Evolutionary conservation across 1,140 invertebrate genomes (phyloP).

Genomic region (Bombyx mori): DNA sequence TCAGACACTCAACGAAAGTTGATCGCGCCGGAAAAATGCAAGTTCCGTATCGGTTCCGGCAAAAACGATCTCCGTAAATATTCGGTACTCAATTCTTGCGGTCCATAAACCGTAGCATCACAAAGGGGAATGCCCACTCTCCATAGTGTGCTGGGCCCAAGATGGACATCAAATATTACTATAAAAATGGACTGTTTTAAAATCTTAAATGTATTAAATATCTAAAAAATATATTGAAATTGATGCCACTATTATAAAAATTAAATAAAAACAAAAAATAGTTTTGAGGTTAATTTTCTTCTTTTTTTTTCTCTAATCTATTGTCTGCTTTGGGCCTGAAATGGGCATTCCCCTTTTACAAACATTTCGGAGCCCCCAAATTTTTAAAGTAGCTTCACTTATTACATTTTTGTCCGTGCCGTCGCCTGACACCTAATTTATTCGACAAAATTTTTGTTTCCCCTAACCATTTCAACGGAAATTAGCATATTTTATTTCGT

Average conservation of each 20-base stretch:
- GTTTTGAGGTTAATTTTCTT: too few relatives aligned
- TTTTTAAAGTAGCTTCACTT: slow-evolving; percentile 16
- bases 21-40: slow-evolving; percentile 50
- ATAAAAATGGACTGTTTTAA: too few relatives aligned
- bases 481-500: slow-evolving; percentile 35
- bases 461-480: slow-evolving; percentile 22
- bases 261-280: too few relatives aligned
- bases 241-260: too few relatives aligned
- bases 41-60: slow-evolving; percentile 33
- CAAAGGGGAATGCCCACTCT: slow-evolving; percentile 3
- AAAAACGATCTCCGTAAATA: slow-evolving; percentile 32
- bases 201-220: too few relatives aligned
- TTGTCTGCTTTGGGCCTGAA: too few relatives aligned
- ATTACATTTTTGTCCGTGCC: slow-evolving; percentile 18
- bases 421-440: slow-evolving; percentile 28
- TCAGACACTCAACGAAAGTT: slow-evolving; percentile 66
- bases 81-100: slow-evolving; percentile 32
- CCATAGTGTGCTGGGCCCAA: too few relatives aligned
- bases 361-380: slow-evolving; percentile 11
- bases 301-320: too few relatives aligned
- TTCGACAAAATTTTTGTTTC: slow-evolving; percentile 30
- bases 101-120: slow-evolving; percentile 14
- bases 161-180: too few relatives aligned
- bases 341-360: slow-evolving; percentile 9
- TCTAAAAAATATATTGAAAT: too few relatives aligned